A percentile compares a stretch with the other conserved stretches of the same genome.
phyloP scores from a whole-genome alignment of 2,113 vertebrate genomes.

The Nymphicus hollandicus region DNA sequence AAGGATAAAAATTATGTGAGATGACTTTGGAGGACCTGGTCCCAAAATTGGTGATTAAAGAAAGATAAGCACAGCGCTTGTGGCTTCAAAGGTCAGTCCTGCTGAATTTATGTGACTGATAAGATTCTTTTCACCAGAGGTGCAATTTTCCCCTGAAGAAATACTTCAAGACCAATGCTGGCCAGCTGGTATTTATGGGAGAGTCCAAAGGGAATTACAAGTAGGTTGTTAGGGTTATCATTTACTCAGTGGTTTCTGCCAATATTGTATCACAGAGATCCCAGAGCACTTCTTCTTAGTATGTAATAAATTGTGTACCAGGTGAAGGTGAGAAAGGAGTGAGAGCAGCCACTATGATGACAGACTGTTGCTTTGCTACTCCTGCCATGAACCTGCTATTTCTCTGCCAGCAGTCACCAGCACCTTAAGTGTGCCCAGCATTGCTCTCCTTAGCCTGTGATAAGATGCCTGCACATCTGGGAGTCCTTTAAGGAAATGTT shows the following conservation, averaged over 20 bases:
- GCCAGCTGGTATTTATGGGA: constrained; percentile 21
- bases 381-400: neutral
- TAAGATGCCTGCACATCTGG: accelerated
- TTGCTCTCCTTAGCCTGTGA: neutral
- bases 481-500: neutral
- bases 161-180: neutral
- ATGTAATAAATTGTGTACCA: neutral
- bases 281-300: neutral
- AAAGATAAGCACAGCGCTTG: neutral
- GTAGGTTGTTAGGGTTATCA: constrained; percentile 7
- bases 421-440: neutral
- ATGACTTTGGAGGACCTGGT: neutral
- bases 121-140: neutral
- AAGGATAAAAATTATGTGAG: neutral
- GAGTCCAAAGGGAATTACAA: constrained; percentile 22
- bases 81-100: neutral
- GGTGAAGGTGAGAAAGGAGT: neutral
- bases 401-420: neutral
- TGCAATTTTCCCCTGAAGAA: constrained; percentile 37
- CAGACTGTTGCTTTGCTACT: neutral
- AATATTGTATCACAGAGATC: neutral
- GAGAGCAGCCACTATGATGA: neutral
- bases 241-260: constrained; percentile 14
- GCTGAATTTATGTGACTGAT: constrained; percentile 38
- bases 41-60: constrained; percentile 6